phyloP scores from a whole-genome alignment of 2,113 vertebrate species.

The Chaetorhynchus papuensis region DNA sequence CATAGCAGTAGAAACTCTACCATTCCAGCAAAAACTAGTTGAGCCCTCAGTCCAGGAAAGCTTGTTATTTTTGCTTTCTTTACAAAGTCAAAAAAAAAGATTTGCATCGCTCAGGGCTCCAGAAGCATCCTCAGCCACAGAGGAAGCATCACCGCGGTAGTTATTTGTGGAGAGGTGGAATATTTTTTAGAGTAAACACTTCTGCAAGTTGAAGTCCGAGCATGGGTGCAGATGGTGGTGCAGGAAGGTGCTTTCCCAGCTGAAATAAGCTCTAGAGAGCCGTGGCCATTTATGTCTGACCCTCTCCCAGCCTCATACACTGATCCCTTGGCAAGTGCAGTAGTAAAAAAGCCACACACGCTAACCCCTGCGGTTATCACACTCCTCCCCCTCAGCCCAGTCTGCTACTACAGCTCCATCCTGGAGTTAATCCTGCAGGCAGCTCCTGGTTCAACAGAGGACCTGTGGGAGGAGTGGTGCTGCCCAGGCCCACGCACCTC shows the following conservation, averaged over 20 bases:
- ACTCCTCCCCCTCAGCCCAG: neutral
- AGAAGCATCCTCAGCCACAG: neutral
- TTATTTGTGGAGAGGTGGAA: neutral
- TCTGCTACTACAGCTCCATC: neutral
- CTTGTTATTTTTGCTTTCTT: neutral
- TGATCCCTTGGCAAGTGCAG: neutral
- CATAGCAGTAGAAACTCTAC: neutral
- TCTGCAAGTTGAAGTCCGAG: neutral
- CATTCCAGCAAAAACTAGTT: neutral
- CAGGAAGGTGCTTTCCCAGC: neutral
- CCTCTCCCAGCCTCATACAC: neutral
- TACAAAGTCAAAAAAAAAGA: neutral
- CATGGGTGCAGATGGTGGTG: rapidly evolving
- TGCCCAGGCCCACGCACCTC: neutral
- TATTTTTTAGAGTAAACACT: neutral
- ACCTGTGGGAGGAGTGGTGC: neutral
- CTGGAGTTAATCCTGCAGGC: neutral
- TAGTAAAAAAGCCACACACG: neutral
- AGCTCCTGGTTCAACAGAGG: neutral
- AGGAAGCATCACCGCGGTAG: rapidly evolving
- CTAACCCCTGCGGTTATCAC: neutral
- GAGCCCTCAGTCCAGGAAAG: neutral
- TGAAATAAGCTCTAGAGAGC: neutral
- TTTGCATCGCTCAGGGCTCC: neutral
- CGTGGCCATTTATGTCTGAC: too few relatives aligned